These are phyloP conservation scores for Halichoeres trimaculatus DNA, from an alignment of 2,113 vertebrate genomes.

Conservation along the genomic window DNA sequence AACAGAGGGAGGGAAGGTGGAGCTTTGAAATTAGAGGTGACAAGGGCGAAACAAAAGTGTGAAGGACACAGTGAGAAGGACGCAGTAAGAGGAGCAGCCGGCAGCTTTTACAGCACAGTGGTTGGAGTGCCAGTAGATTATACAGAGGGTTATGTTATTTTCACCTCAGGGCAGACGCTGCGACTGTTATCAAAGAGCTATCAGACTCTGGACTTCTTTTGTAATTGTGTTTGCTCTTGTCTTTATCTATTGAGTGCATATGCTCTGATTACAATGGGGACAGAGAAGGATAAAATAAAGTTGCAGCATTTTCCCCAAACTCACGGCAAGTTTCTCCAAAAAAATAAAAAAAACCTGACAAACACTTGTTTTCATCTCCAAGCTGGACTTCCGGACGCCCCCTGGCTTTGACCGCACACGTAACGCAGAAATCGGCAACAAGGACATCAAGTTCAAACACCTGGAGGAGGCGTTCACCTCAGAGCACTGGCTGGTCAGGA, in stretches of 20 bases:
- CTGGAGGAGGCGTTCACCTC: constrained; percentile 98
- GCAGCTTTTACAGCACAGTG: constrained; percentile 17
- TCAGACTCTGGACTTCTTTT: constrained; percentile 23
- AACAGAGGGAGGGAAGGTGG: neutral
- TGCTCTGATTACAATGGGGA: constrained; percentile 2
- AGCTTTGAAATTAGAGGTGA: constrained; percentile 14
- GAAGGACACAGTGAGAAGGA: no score
- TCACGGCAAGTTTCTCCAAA: no score
- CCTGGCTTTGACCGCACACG: constrained; percentile 97
- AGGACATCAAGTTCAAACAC: constrained; percentile 96
- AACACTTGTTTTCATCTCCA: neutral
- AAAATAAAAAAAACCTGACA: no score
- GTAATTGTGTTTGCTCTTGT: constrained; percentile 10
- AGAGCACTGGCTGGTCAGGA: constrained; percentile 98
- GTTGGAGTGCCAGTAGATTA: neutral
- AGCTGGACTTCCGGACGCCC: constrained; percentile 97
- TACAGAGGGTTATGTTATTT: neutral
- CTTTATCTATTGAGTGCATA: neutral
- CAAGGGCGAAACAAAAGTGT: constrained; percentile 6
- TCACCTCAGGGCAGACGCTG: neutral
- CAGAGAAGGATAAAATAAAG: no score
- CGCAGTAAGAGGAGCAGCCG: neutral
- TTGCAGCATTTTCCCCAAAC: no score
- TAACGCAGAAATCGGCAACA: constrained; percentile 98
- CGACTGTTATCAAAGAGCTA: neutral